These are phyloP conservation scores for Cuculus canorus DNA, from an alignment of 2,797 vertebrate species.

Conservation along the genomic window DNA sequence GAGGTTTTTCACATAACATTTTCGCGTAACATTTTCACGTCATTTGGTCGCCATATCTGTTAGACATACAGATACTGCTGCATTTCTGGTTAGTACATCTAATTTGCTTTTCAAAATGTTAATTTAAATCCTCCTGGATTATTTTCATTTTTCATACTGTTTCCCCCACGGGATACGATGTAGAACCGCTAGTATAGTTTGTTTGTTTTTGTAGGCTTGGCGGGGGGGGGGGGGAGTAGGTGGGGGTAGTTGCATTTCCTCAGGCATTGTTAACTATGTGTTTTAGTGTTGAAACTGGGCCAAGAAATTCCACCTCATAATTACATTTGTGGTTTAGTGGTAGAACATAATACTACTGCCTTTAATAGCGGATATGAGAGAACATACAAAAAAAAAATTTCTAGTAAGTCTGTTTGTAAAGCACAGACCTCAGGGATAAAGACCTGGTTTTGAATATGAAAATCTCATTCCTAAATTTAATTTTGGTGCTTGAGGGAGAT, in stretches of 20 bases:
- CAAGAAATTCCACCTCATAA: conserved; percentile 37
- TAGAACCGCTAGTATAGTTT: conserved; percentile 10
- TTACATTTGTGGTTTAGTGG: conserved; percentile 13
- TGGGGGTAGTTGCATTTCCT: conserved; percentile 39
- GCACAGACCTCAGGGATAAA: neutral
- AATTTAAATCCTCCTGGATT: neutral
- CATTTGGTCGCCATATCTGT: neutral
- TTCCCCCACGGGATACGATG: neutral
- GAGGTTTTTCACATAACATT: no score
- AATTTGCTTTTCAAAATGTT: neutral
- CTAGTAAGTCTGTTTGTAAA: neutral
- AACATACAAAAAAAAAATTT: neutral
- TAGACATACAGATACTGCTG: neutral
- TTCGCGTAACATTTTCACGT: fast-evolving
- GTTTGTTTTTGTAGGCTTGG: conserved; percentile 35
- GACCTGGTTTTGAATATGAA: neutral
- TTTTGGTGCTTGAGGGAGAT: neutral
- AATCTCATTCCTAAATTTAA: neutral
- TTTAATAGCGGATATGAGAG: neutral
- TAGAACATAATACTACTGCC: neutral
- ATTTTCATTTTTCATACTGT: conserved; percentile 36
- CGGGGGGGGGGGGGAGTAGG: neutral
- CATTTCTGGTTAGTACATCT: neutral
- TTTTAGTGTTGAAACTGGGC: neutral
- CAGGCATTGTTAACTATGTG: conserved; percentile 28